These are phyloP conservation scores for Coelopa frigida DNA, from an alignment of 1,140 invertebrate species.

Conservation along the genomic window DNA sequence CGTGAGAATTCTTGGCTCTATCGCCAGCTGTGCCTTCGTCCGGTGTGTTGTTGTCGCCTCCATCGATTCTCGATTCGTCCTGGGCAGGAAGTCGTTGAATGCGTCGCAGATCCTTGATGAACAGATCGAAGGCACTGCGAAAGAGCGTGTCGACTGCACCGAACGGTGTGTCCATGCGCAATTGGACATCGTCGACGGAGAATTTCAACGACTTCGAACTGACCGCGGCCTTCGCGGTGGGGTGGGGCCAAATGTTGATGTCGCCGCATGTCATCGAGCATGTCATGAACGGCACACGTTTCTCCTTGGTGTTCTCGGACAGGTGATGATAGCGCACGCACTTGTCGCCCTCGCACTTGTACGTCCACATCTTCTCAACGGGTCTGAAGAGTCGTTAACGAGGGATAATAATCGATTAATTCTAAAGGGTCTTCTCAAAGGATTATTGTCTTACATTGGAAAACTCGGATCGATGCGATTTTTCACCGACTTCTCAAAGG, in stretches of 20 bases:
- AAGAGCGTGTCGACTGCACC: slow-evolving; percentile 29
- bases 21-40: not conserved
- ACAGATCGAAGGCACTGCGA: slow-evolving; percentile 31
- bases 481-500: slow-evolving; percentile 23
- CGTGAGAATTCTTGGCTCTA: not conserved
- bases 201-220: slow-evolving; percentile 36
- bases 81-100: slow-evolving; percentile 31
- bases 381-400: slow-evolving; percentile 26
- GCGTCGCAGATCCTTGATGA: slow-evolving; percentile 32
- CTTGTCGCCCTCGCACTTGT: slow-evolving; percentile 38
- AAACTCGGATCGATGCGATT: slow-evolving; percentile 13
- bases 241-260: slow-evolving; percentile 43
- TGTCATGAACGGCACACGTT: slow-evolving; percentile 39
- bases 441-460: slow-evolving; percentile 35
- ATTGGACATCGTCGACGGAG: slow-evolving; percentile 29
- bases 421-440: not conserved
- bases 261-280: slow-evolving; percentile 44
- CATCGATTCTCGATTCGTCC: not conserved
- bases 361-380: slow-evolving; percentile 41
- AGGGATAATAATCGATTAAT: not conserved
- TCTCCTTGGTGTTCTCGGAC: slow-evolving; percentile 20
- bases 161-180: slow-evolving; percentile 32
- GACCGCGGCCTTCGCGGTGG: slow-evolving; percentile 33
- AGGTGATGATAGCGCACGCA: slow-evolving; percentile 31
- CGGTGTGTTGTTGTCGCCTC: slow-evolving; percentile 4